Evolutionary conservation across 2,113 vertebrate genomes (phyloP).

Genomic region (Chauna torquata): DNA sequence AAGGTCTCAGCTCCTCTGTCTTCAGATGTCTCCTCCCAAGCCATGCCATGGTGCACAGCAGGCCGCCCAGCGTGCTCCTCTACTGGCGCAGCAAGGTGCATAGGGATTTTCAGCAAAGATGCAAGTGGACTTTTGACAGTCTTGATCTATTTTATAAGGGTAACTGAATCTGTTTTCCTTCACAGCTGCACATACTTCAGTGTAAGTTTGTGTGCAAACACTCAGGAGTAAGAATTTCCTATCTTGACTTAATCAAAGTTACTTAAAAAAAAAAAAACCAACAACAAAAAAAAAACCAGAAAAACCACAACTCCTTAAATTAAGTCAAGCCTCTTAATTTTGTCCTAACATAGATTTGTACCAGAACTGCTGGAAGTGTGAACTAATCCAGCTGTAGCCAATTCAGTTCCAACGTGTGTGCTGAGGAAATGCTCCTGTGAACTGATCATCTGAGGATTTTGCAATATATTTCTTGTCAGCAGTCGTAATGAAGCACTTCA

Average conservation of each 20-base stretch:
- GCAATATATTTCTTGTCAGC: neutral
- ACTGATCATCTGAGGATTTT: slow-evolving; percentile 9
- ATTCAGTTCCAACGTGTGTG: neutral
- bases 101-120: neutral
- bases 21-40: neutral
- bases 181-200: slow-evolving; percentile 12
- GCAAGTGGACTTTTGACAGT: neutral
- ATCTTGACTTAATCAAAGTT: slow-evolving; percentile 51
- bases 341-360: neutral
- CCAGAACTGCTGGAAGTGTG: neutral
- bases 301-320: neutral
- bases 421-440: neutral
- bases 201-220: neutral
- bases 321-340: slow-evolving; percentile 28
- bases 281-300: neutral
- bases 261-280: neutral
- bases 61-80: rapidly evolving
- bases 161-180: slow-evolving; percentile 20
- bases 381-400: slow-evolving; percentile 22
- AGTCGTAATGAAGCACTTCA: slow-evolving; percentile 7
- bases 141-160: neutral
- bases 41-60: neutral
- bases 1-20: neutral
- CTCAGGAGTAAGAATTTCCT: slow-evolving; percentile 49
- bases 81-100: neutral